phyloP scores from a whole-genome alignment of 2,797 vertebrate genomes.

The Lagorchestes hirsutus region DNA sequence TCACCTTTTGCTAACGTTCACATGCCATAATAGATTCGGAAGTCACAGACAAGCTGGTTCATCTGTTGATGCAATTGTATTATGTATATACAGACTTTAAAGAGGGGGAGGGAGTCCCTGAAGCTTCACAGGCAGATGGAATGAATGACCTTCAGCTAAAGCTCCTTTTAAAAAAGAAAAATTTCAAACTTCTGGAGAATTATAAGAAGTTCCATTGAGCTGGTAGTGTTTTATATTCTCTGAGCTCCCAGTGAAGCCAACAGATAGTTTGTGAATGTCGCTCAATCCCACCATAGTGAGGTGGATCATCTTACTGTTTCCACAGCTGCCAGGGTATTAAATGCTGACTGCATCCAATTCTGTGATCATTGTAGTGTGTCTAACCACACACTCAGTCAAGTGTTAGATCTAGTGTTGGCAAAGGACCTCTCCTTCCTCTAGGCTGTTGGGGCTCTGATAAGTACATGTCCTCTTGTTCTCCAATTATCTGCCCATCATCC shows the following conservation, averaged over 20 bases:
- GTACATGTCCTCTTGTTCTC: conserved; percentile 66
- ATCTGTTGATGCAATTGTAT: conserved; percentile 71
- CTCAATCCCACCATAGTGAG: conserved; percentile 80
- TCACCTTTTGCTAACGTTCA: neutral
- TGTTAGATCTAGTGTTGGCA: conserved; percentile 80
- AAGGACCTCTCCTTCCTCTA: conserved; percentile 70
- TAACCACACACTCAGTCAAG: conserved; percentile 82
- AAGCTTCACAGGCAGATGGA: conserved; percentile 55
- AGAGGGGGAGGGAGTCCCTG: conserved; percentile 64
- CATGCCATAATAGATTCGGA: neutral
- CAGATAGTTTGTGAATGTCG: conserved; percentile 81
- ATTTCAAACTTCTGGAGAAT: conserved; percentile 65
- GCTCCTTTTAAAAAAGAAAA: conserved; percentile 15
- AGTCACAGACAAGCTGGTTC: neutral
- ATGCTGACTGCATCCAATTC: conserved; percentile 85
- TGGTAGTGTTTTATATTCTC: conserved; percentile 67
- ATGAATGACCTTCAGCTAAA: conserved; percentile 73
- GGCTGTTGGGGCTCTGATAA: conserved; percentile 67
- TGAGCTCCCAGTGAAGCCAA: conserved; percentile 77
- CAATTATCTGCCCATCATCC: conserved; percentile 72
- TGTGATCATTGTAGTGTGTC: conserved; percentile 84
- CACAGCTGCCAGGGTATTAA: conserved; percentile 88
- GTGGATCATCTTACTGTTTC: conserved; percentile 90
- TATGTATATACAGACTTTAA: conserved; percentile 56
- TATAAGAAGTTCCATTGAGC: conserved; percentile 48